Evolutionary conservation across 1,140 invertebrate genomes (phyloP).

Genomic region (Diprion similis): DNA sequence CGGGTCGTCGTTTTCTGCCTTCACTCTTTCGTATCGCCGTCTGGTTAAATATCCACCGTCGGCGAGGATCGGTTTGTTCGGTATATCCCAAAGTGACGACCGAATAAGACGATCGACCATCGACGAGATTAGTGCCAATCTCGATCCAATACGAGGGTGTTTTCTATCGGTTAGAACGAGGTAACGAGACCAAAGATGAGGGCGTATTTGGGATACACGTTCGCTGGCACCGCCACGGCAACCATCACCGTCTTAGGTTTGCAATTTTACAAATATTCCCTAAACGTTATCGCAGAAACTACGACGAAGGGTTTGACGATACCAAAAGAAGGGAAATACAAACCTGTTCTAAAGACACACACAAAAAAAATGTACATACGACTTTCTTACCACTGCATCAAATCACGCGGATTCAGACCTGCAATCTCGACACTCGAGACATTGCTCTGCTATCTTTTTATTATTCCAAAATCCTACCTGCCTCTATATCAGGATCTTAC

Average conservation of each 20-base stretch:
- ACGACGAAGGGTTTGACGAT: conserved; percentile 11
- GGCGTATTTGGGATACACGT: conserved; percentile 71
- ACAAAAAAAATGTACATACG: too few relatives aligned
- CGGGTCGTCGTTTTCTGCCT: conserved; percentile 34
- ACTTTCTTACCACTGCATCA: neutral
- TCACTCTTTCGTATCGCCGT: conserved; percentile 8
- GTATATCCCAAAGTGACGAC: neutral
- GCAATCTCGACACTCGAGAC: neutral
- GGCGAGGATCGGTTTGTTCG: neutral
- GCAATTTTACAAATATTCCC: conserved; percentile 22
- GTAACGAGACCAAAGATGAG: conserved; percentile 58
- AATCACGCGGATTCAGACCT: neutral
- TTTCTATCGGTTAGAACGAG: neutral
- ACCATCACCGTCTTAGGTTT: conserved; percentile 66
- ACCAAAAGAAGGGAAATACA: neutral
- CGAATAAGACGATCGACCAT: conserved; percentile 4
- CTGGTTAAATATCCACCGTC: neutral
- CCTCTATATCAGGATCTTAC: too few relatives aligned
- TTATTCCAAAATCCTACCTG: neutral
- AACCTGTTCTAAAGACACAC: too few relatives aligned
- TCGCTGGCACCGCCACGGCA: conserved; percentile 64
- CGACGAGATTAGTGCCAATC: conserved; percentile 1
- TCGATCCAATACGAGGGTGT: conserved; percentile 24
- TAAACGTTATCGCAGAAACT: neutral
- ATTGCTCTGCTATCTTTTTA: neutral